Evolutionary conservation across 2,797 vertebrate species (phyloP), one percentile per base, ranked within the genome.

Genomic region (Microctenopoma stevenorrisi): DNA sequence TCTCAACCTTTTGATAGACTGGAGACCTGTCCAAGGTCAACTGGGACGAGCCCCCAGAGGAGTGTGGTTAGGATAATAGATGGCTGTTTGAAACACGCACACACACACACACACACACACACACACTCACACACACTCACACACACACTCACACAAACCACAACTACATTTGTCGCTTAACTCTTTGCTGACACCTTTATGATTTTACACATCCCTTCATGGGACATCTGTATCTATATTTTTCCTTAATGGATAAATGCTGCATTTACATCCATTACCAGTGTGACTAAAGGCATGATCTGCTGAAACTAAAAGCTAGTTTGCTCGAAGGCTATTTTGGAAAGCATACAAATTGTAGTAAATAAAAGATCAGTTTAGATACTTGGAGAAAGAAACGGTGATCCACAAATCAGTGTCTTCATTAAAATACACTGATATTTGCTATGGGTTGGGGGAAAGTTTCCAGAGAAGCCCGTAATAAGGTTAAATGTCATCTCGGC

Each of bases 401-500:
- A 44, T 68, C 42, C 7, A 44, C 67, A 61, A 47, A 40, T 67
- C 28, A 28, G 9, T 9, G n/a, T 28, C 26, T 60, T 64, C 10
- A 55, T 73, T 68, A 55, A 47, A 4, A 54, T 25, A 46, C 14
- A 5, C 33, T 3, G n/a, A 52, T 42, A 28, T 28, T 40, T n/a
- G 49, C 52, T 12, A 69, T 28, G 53, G 40, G 28, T 28, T 50
- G 18, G 28, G 6, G 30, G 28, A 35, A 38, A 25, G n/a, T 48
- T 53, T 28, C 46, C 4, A 10, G 44, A 54, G 26, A 44, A 9
- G 38, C 37, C 1, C 3, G n/a, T 28, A n/a, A 1, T 14, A 18
- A 35, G 11, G 46, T 47, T 68, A 54, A 79, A 66, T 13, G 38
- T 66, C 42, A 43, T 67, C 28, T 57, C 61, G 64, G 70, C 50